Conservation (phyloP, 2,113 vertebrate species). For the Myotis brandtii region DNA sequence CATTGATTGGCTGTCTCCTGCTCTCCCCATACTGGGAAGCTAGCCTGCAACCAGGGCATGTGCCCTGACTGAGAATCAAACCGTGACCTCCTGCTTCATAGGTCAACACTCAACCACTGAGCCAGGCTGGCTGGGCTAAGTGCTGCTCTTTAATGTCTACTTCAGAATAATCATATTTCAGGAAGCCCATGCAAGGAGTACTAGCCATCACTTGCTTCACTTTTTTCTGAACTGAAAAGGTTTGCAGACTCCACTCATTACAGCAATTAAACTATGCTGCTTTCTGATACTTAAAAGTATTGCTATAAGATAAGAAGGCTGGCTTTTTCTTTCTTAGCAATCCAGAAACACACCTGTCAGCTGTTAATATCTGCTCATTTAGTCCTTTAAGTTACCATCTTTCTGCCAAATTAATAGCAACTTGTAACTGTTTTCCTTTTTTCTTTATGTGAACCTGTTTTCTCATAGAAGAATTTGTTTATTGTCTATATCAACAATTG, state of each 20-base stretch:
- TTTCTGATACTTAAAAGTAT: conserved; percentile 22
- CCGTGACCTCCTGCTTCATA: no score
- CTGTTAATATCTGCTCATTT: neutral
- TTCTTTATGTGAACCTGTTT: neutral
- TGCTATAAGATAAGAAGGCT: neutral
- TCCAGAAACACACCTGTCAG: neutral
- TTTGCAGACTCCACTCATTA: neutral
- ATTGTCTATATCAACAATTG: neutral
- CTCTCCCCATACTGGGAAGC: no score
- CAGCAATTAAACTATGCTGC: neutral
- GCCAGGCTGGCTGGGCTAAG: neutral
- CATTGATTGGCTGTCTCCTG: no score
- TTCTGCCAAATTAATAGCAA: neutral
- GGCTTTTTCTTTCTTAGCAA: neutral
- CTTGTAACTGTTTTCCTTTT: neutral
- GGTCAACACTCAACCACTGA: no score
- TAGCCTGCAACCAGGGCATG: no score
- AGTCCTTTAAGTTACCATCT: neutral
- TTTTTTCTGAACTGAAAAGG: neutral
- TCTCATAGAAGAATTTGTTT: neutral
- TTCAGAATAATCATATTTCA: neutral
- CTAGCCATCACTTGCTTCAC: neutral
- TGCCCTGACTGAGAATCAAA: no score
- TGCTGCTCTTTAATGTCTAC: neutral
- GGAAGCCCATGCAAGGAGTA: neutral